phyloP scores from a whole-genome alignment of 2,797 vertebrate species.

The Rhinichthys osculus region DNA sequence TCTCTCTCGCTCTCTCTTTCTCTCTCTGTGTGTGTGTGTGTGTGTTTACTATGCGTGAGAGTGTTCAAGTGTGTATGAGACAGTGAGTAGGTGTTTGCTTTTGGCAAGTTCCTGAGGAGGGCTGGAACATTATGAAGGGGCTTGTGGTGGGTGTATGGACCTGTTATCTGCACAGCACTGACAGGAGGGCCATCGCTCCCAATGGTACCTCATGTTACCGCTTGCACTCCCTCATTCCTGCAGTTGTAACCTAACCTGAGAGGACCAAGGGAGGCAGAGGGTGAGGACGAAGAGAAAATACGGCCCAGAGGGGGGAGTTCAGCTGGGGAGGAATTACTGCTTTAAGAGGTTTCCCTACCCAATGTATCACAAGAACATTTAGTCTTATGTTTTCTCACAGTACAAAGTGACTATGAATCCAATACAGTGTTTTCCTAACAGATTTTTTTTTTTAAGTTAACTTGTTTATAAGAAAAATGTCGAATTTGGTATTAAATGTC shows the following conservation, averaged over 20 bases:
- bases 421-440: not conserved
- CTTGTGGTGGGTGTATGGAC: constrained; percentile 77
- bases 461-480: not conserved
- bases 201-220: constrained; percentile 97
- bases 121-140: constrained; percentile 23
- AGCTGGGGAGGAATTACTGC: constrained; percentile 37
- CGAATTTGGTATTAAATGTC: not conserved
- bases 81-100: constrained; percentile 45
- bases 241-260: constrained; percentile 76
- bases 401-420: not conserved
- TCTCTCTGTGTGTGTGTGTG: constrained; percentile 15
- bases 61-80: constrained; percentile 36
- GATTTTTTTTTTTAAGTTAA: not conserved
- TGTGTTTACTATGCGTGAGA: constrained; percentile 33
- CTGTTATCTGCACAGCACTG: constrained; percentile 82
- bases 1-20: not conserved
- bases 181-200: constrained; percentile 84
- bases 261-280: constrained; percentile 45
- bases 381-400: not conserved
- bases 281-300: constrained; percentile 42
- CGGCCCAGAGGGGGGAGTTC: constrained; percentile 60
- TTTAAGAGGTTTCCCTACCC: constrained; percentile 13
- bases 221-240: constrained; percentile 93
- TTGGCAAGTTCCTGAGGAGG: constrained; percentile 29
- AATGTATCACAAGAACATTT: constrained; percentile 25